phyloP scores from a whole-genome alignment of 2,888 invertebrate genomes.

The Eutolmus rufibarbis region DNA sequence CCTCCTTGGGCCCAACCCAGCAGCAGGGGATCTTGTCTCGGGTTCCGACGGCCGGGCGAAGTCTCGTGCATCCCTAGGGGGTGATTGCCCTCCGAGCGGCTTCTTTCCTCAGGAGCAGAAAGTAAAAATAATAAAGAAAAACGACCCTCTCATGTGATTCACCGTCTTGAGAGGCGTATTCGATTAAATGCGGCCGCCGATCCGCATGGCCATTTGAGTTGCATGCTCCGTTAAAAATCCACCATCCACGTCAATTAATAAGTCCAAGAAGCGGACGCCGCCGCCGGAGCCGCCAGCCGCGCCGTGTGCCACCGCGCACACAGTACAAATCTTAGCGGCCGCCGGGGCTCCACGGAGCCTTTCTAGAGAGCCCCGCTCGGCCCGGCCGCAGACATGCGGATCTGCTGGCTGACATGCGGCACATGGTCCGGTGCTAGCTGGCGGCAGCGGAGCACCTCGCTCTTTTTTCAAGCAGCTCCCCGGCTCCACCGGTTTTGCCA shows the following conservation, averaged over 20 bases:
- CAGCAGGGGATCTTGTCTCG: neutral
- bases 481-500: slow-evolving; percentile 23
- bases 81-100: neutral
- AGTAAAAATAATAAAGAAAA: neutral
- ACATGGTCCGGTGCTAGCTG: slow-evolving; percentile 1
- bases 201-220: slow-evolving; percentile 12
- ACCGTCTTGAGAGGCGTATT: neutral
- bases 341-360: neutral
- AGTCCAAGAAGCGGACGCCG: neutral
- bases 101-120: neutral
- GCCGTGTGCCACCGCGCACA: neutral
- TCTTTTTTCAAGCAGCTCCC: neutral
- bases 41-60: neutral
- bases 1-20: neutral
- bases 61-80: slow-evolving; percentile 1
- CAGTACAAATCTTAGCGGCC: neutral
- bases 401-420: slow-evolving; percentile 2
- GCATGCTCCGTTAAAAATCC: slow-evolving; percentile 16
- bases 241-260: slow-evolving; percentile 35
- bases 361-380: neutral
- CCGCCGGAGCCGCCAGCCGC: neutral
- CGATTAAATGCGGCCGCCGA: neutral
- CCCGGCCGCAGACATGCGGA: neutral
- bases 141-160: neutral
- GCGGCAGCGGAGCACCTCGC: neutral